phyloP scores from a whole-genome alignment of 2,113 vertebrate species.

The Macquaria australasica region DNA sequence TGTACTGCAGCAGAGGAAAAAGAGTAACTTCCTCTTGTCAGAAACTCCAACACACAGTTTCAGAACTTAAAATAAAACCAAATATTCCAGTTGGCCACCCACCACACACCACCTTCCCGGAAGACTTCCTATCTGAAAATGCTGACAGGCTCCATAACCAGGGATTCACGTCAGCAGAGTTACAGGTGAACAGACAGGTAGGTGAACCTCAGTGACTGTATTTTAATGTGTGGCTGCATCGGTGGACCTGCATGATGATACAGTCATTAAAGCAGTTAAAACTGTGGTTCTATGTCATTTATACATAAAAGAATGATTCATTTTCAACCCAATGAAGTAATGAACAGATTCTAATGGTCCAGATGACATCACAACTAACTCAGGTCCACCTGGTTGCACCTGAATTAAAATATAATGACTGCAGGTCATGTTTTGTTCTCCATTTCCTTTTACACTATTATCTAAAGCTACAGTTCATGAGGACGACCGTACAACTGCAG shows the following conservation, averaged over 20 bases:
- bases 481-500: background rate
- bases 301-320: background rate
- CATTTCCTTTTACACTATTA: background rate
- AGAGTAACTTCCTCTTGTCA: constrained; percentile 20
- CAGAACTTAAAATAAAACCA: constrained; percentile 15
- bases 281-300: background rate
- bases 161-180: background rate
- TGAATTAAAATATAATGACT: background rate
- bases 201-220: no score
- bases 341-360: background rate
- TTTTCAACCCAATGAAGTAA: background rate
- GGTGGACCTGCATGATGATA: background rate
- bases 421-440: background rate
- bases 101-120: background rate
- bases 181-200: background rate
- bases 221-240: background rate
- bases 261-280: background rate
- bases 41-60: constrained; percentile 23
- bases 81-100: background rate
- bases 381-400: background rate
- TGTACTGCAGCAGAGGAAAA: background rate
- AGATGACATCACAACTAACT: background rate
- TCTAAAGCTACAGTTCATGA: no score
- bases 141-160: background rate
- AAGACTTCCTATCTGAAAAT: background rate